Evolutionary conservation across 2,113 vertebrate genomes (phyloP), one percentile per base, ranked within the genome.

Genomic region (Ophthalmotilapia sp.): DNA sequence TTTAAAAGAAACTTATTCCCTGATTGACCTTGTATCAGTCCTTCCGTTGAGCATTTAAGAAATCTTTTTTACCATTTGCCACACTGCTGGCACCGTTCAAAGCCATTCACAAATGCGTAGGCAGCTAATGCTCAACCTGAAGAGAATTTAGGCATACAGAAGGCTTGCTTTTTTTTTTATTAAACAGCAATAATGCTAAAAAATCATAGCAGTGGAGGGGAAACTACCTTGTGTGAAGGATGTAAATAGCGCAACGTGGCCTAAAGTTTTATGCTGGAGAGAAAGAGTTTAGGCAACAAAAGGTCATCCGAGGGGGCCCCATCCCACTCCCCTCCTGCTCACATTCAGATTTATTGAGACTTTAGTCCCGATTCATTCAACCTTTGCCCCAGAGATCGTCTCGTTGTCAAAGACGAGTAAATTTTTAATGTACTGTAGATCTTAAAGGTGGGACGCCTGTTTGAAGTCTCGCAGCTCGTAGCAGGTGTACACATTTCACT

Each of bases 21-120:
- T 79, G 45, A 84, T 86, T 91, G 91, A 92, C 91, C 89, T 90
- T 88, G 86, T 60, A 81, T 89, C 73, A 62, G 54, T 77, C 31
- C 47, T 85, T 80, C 62, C 31, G 55, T 87, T 86, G 85, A 83
- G 81, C 7, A 3, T 81, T 84, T 79, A 70, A 79, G 58, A 91
- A 75, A 83, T 65, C 65, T 83, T 87, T 79, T 87, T 53, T 65
- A 65, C 65, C 70, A 77, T 81, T 56, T 82, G 56, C 62, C 4
- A 10, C 70, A 21, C 21, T 29, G 84, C 56, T 85, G 68, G 23
- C 51, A 89, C 36, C 33, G 40, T 83, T 83, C 42, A 77, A 79
- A 86, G 88, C 55, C 79, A 83, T 91, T 92, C 90, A 90, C 83
- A 88, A 87, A 91, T 82, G 65, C 83, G 81, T 75, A 47, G 42